Percentiles rank a stretch among this genome's conserved stretches.
Evolutionary conservation across 2,888 invertebrate genomes (phyloP).

Genomic region (Xestia xanthographa): DNA sequence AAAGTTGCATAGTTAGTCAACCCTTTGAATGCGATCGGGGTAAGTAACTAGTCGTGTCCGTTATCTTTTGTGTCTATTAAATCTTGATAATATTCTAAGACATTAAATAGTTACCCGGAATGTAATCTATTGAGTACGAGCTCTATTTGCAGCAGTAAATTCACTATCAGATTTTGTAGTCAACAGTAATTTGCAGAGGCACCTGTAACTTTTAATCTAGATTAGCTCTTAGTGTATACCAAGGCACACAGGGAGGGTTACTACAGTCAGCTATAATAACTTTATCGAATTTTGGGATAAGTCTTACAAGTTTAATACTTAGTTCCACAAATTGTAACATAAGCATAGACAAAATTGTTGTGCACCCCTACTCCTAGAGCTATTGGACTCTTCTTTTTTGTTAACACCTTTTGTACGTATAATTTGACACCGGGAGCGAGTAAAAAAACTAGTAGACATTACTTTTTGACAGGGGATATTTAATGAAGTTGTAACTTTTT

Average conservation of each 20-base stretch:
- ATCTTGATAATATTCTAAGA: constrained; percentile 18
- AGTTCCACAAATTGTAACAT: constrained; percentile 26
- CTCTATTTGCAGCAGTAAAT: constrained; percentile 3
- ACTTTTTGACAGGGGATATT: constrained; percentile 90
- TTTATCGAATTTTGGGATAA: background rate
- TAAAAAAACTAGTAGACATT: constrained; percentile 88
- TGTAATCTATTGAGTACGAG: constrained; percentile 12
- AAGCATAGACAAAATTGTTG: constrained; percentile 81
- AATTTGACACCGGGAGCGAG: constrained; percentile 89
- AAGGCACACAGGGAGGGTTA: background rate
- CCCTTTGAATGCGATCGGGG: background rate
- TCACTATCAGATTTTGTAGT: background rate
- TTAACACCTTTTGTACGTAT: constrained; percentile 90
- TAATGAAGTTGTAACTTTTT: constrained; percentile 88
- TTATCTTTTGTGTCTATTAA: constrained; percentile 23
- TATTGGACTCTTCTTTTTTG: constrained; percentile 85
- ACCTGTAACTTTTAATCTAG: background rate
- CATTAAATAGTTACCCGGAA: constrained; percentile 10
- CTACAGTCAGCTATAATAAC: background rate
- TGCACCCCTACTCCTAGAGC: constrained; percentile 77
- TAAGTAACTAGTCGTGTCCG: constrained; percentile 8
- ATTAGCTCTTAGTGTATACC: background rate
- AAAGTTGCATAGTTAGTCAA: background rate
- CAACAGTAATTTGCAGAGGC: constrained; percentile 4
- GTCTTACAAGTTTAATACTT: background rate